These are phyloP conservation scores for Ligdia adustata DNA, from an alignment of 2,888 invertebrate genomes.

Conservation along the genomic window DNA sequence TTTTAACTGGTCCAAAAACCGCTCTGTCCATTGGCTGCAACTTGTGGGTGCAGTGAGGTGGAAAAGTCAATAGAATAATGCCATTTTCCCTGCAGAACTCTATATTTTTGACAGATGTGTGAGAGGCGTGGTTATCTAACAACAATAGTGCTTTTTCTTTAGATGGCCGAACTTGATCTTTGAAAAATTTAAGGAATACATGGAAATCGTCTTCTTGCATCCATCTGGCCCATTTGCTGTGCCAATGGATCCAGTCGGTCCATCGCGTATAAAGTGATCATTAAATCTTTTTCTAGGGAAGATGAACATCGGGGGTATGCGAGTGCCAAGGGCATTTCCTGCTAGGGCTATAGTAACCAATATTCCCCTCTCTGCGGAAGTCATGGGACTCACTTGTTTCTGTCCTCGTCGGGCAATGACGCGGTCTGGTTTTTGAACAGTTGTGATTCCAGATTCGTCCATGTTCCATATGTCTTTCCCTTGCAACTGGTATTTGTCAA, in stretches of 20 bases:
- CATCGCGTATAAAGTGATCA: not conserved
- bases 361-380: not conserved
- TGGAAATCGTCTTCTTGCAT: not conserved
- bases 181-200: not conserved
- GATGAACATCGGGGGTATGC: too few species aligned
- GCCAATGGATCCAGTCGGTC: not conserved
- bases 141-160: not conserved
- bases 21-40: conserved; percentile 32
- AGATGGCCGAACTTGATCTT: not conserved
- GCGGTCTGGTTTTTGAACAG: conserved; percentile 43
- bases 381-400: not conserved
- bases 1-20: conserved; percentile 34
- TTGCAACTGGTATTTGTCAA: conserved; percentile 3
- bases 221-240: not conserved
- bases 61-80: conserved; percentile 29
- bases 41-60: conserved; percentile 34
- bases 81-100: conserved; percentile 31
- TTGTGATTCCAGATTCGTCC: conserved; percentile 56
- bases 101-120: conserved; percentile 21
- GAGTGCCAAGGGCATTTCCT: not conserved
- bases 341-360: not conserved
- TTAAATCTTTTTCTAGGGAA: not conserved
- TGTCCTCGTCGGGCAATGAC: not conserved
- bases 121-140: conserved; percentile 39
- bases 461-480: conserved; percentile 55